Percentiles rank a stretch among this genome's conserved stretches.
Conservation (phyloP, 2,113 vertebrate species). For the Sinocyclocheilus grahami region DNA sequence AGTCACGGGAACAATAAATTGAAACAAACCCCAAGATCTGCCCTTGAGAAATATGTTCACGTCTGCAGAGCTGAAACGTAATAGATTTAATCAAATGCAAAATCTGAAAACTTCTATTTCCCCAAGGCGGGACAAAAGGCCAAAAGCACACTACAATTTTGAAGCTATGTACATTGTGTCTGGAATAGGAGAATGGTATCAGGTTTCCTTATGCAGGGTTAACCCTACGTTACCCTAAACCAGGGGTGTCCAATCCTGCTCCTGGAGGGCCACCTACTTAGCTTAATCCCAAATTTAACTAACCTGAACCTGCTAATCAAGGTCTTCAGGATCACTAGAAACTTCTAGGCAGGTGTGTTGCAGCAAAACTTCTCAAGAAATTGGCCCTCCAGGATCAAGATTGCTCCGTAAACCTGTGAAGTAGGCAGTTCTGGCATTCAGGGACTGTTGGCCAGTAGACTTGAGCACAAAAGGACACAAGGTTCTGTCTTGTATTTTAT, state of each 20-base stretch:
- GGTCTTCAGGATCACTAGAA: neutral
- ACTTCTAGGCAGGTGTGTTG: neutral
- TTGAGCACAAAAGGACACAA: neutral
- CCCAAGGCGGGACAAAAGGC: constrained; percentile 7
- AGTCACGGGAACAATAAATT: constrained; percentile 48
- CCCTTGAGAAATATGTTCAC: constrained; percentile 39
- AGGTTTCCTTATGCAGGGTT: too few species aligned
- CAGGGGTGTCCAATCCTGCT: neutral
- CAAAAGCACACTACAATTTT: neutral
- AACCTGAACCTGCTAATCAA: neutral
- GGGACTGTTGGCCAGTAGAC: neutral
- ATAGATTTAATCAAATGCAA: constrained; percentile 52
- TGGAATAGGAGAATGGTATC: neutral
- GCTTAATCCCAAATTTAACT: neutral
- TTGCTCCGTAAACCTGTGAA: neutral
- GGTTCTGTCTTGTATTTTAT: neutral
- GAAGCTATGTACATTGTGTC: neutral
- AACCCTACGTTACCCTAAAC: neutral
- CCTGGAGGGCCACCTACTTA: neutral
- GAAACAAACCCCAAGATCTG: constrained; percentile 36
- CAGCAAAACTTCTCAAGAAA: neutral
- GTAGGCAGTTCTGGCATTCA: neutral
- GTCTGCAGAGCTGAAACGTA: constrained; percentile 39
- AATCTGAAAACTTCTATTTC: constrained; percentile 24
- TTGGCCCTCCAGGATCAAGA: neutral